These are phyloP conservation scores for Corythoichthys intestinalis DNA, from an alignment of 2,113 vertebrate species.

Conservation along the genomic window DNA sequence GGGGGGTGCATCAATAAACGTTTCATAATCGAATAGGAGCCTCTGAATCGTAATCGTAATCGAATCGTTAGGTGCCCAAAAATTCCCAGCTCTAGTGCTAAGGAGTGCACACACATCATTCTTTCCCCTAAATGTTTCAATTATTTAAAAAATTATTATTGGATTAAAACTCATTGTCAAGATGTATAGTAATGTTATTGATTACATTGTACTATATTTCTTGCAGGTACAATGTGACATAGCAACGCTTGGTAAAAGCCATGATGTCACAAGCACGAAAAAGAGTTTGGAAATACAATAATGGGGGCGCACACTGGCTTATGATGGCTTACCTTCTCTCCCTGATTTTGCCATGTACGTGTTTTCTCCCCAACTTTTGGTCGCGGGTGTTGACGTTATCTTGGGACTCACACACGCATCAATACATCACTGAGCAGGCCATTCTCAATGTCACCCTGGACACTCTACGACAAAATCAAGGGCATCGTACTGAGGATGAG, in stretches of 20 bases:
- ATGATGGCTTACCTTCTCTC: conserved; percentile 49
- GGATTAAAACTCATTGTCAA: background rate
- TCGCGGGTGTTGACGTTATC: conserved; percentile 74
- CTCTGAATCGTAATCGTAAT: no score
- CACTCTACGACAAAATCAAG: conserved; percentile 44
- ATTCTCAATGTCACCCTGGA: conserved; percentile 75
- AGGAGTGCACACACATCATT: no score
- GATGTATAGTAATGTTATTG: background rate
- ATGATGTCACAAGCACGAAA: conserved; percentile 23
- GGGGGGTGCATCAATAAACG: no score
- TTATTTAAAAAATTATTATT: no score
- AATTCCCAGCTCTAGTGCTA: no score
- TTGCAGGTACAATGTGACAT: conserved; percentile 22
- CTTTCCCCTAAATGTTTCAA: no score
- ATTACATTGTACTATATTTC: background rate
- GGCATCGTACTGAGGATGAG: conserved; percentile 25
- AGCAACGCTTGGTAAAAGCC: background rate
- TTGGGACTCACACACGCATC: conserved; percentile 79
- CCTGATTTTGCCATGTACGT: conserved; percentile 43
- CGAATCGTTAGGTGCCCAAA: no score
- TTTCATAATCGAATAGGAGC: no score
- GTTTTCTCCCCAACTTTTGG: conserved; percentile 85
- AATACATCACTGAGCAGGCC: conserved; percentile 80
- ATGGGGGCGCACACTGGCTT: conserved; percentile 20
- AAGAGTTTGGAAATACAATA: conserved; percentile 10